A percentile compares a stretch with the other conserved stretches of the same genome.
phyloP scores from a whole-genome alignment of 1,140 invertebrate genomes.

The Periplaneta americana region DNA sequence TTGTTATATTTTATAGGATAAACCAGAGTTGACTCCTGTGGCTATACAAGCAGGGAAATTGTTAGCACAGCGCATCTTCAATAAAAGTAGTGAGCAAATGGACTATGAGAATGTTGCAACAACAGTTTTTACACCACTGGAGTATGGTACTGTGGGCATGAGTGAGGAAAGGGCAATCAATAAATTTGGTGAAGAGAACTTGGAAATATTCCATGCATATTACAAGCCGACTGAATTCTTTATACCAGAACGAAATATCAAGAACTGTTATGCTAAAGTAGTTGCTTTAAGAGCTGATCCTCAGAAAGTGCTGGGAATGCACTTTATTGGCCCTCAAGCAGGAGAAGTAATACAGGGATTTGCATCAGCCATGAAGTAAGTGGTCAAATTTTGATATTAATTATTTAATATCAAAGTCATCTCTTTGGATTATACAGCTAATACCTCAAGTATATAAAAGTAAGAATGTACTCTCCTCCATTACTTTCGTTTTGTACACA shows the following conservation, averaged over 20 bases:
- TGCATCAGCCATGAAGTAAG: constrained; percentile 73
- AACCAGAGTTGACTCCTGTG: constrained; percentile 94
- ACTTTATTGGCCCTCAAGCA: constrained; percentile 92
- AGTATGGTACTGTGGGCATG: constrained; percentile 91
- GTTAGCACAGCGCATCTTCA: constrained; percentile 70
- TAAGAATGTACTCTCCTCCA: too few relatives aligned
- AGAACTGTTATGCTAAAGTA: constrained; percentile 76
- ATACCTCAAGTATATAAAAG: too few relatives aligned
- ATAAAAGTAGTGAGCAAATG: constrained; percentile 52
- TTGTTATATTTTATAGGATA: constrained; percentile 46
- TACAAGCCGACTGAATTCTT: constrained; percentile 96
- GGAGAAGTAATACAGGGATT: constrained; percentile 98
- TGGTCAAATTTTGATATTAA: constrained; percentile 17
- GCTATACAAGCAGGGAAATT: constrained; percentile 91
- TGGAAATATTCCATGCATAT: constrained; percentile 88
- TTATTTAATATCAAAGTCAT: neutral
- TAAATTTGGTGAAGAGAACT: constrained; percentile 56
- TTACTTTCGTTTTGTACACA: too few relatives aligned
- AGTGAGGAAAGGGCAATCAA: constrained; percentile 84
- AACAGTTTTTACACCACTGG: constrained; percentile 94
- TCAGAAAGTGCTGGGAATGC: constrained; percentile 87
- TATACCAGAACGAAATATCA: constrained; percentile 73
- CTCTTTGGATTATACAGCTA: too few relatives aligned
- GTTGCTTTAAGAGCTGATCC: constrained; percentile 55
- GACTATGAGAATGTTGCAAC: constrained; percentile 94